These are phyloP conservation scores for Bombyx mandarina DNA, from an alignment of 1,140 invertebrate genomes.

Conservation along the genomic window DNA sequence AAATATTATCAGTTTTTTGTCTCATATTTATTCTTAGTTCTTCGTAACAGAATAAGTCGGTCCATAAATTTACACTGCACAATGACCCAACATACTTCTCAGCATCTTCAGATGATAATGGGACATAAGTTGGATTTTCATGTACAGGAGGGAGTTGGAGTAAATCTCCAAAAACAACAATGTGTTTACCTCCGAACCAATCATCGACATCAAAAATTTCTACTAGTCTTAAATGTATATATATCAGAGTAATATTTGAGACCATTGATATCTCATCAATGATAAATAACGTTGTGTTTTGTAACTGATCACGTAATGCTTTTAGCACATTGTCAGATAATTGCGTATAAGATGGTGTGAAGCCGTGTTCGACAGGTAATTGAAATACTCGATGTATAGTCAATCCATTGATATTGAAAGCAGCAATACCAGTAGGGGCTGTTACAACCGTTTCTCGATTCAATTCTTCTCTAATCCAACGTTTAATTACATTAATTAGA, in stretches of 20 bases:
- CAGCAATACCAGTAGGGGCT: conserved; percentile 24
- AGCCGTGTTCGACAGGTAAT: conserved; percentile 20
- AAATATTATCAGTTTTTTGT: too few relatives aligned
- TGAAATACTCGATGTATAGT: conserved; percentile 19
- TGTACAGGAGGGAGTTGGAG: too few relatives aligned
- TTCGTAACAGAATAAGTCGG: too few relatives aligned
- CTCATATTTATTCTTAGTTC: too few relatives aligned
- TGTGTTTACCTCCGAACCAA: neutral
- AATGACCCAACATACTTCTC: too few relatives aligned
- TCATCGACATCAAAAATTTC: conserved; percentile 32
- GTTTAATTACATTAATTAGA: conserved; percentile 20
- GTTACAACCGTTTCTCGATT: conserved; percentile 18
- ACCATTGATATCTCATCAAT: conserved; percentile 28
- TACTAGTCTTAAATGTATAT: conserved; percentile 17
- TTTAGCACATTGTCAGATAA: conserved; percentile 21
- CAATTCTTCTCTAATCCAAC: conserved; percentile 13
- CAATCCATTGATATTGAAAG: conserved; percentile 23
- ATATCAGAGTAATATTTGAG: conserved; percentile 22
- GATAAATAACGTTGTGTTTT: conserved; percentile 21
- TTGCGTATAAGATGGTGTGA: conserved; percentile 20
- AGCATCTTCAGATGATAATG: too few relatives aligned
- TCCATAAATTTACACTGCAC: too few relatives aligned
- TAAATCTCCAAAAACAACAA: too few relatives aligned
- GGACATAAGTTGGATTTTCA: too few relatives aligned
- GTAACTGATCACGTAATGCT: conserved; percentile 18